A percentile compares a stretch with the other conserved stretches of the same genome.
These are phyloP conservation scores for Podarcis lilfordi DNA, from an alignment of 2,797 vertebrate species.

Conservation along the genomic window DNA sequence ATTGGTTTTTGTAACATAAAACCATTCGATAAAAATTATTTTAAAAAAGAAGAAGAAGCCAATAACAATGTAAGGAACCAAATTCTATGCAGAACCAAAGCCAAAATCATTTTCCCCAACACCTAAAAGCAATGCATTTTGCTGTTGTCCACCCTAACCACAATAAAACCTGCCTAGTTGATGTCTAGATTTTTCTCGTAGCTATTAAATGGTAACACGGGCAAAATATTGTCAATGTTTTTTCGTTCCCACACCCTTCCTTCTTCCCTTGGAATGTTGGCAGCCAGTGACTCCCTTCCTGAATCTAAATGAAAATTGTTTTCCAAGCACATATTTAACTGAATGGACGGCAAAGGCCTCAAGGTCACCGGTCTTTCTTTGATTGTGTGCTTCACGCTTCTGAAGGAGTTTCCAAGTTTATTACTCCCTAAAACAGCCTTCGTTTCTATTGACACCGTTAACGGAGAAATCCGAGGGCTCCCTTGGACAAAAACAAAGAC, in stretches of 20 bases:
- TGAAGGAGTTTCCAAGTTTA: neutral
- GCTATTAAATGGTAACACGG: neutral
- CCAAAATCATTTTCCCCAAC: neutral
- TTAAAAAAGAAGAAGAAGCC: no score
- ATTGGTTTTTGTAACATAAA: no score
- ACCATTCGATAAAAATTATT: no score
- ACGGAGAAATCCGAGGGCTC: no score
- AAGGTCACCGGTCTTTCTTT: neutral
- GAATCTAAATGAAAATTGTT: constrained; percentile 63
- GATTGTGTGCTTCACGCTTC: neutral
- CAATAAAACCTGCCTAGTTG: neutral
- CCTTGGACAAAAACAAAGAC: no score
- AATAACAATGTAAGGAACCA: neutral
- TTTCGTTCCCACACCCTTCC: constrained; percentile 45
- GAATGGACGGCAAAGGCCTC: constrained; percentile 41
- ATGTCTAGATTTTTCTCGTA: neutral
- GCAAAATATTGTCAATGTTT: neutral
- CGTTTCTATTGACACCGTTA: neutral
- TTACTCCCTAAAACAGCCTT: neutral
- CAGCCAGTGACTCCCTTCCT: constrained; percentile 64
- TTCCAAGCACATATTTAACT: constrained; percentile 46
- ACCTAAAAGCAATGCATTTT: neutral
- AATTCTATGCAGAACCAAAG: neutral
- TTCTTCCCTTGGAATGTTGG: constrained; percentile 50
- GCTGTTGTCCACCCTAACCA: neutral